phyloP scores from a whole-genome alignment of 2,113 vertebrate genomes.

The Speoplatyrhinus poulsoni region DNA sequence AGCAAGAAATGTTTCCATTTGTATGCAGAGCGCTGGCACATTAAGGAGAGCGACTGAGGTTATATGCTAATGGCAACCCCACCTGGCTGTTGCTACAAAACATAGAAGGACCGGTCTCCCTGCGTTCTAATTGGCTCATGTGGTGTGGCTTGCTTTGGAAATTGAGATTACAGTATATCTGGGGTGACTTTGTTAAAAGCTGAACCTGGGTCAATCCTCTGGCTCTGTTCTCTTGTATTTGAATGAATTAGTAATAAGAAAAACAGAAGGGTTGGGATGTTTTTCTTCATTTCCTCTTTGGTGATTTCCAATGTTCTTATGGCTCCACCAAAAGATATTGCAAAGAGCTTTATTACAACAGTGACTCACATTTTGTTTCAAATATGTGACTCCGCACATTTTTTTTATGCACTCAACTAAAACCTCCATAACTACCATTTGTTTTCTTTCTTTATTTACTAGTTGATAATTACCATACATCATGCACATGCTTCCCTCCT shows the following conservation, averaged over 20 bases:
- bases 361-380: neutral
- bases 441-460: conserved; percentile 11
- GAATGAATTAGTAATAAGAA: conserved; percentile 55
- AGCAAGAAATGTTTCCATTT: conserved; percentile 77
- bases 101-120: conserved; percentile 53
- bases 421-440: no score
- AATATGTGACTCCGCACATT: neutral
- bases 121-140: conserved; percentile 74
- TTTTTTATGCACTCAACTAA: neutral
- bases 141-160: conserved; percentile 74
- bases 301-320: neutral
- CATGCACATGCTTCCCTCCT: conserved; percentile 36
- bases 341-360: neutral
- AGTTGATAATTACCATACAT: conserved; percentile 39
- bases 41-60: conserved; percentile 75
- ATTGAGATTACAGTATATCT: conserved; percentile 73
- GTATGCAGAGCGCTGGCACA: conserved; percentile 76
- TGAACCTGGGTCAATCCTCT: conserved; percentile 47
- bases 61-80: conserved; percentile 79
- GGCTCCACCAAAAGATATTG: neutral
- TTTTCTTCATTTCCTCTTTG: conserved; percentile 30
- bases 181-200: conserved; percentile 66
- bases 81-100: conserved; percentile 57
- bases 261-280: conserved; percentile 5
- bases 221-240: conserved; percentile 56